These are phyloP conservation scores for Chaetorhynchus papuensis DNA, from an alignment of 2,113 vertebrate genomes.

Conservation along the genomic window DNA sequence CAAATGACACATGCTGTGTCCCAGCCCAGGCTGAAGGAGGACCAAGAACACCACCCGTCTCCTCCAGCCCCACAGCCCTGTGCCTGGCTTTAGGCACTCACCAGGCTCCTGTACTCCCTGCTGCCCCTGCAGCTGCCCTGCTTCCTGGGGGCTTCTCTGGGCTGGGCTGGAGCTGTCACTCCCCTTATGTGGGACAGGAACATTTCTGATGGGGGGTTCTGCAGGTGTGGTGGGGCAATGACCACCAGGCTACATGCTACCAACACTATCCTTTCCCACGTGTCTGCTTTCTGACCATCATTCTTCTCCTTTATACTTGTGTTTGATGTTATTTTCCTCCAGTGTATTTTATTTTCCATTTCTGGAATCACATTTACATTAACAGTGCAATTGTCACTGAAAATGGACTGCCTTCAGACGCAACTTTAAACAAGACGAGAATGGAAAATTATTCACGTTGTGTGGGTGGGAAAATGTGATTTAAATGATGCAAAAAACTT, in stretches of 20 bases:
- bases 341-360: conserved; percentile 54
- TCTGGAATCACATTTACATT: conserved; percentile 35
- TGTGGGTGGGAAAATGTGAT: not conserved
- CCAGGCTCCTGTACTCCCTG: not conserved
- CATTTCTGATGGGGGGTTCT: not conserved
- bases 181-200: rapidly evolving
- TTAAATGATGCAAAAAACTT: not conserved
- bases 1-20: rapidly evolving
- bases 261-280: not conserved
- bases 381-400: not conserved
- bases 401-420: not conserved
- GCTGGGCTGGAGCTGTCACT: too few relatives aligned
- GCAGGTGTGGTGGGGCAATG: not conserved
- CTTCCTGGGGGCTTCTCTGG: not conserved
- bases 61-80: not conserved
- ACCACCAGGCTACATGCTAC: not conserved
- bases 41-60: not conserved
- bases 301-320: conserved; percentile 12
- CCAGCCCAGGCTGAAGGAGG: not conserved
- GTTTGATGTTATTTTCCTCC: conserved; percentile 39
- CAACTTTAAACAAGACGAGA: conserved; percentile 17
- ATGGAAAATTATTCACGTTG: not conserved
- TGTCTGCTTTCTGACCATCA: not conserved
- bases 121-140: not conserved
- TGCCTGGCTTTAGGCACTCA: not conserved